Percentiles rank a stretch among this genome's conserved stretches.
Evolutionary conservation across 2,113 vertebrate species (phyloP).

Genomic region (Morone saxatilis): DNA sequence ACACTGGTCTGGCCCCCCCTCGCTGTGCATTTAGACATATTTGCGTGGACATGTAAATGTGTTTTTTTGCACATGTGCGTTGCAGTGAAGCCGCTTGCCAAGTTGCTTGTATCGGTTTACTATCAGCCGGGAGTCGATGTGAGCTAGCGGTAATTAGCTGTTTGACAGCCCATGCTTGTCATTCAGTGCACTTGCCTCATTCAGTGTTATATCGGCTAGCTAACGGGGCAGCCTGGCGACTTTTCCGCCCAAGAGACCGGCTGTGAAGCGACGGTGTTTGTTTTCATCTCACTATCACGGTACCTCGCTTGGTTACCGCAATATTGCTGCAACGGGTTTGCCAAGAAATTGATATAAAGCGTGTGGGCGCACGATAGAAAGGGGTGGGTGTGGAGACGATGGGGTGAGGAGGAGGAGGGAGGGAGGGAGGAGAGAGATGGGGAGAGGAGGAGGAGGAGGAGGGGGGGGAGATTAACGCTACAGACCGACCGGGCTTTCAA

Average conservation of each 20-base stretch:
- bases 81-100: conserved; percentile 9
- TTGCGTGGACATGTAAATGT: background rate
- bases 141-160: conserved; percentile 66
- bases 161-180: conserved; percentile 70
- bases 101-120: conserved; percentile 40
- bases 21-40: background rate
- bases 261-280: conserved; percentile 24
- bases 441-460: conserved; percentile 31
- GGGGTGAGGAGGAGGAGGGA: conserved; percentile 35
- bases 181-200: conserved; percentile 54
- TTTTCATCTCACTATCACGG: conserved; percentile 14
- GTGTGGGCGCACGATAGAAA: conserved; percentile 66
- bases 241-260: background rate
- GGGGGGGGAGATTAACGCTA: conserved; percentile 26
- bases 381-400: conserved; percentile 60
- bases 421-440: background rate
- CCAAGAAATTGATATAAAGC: conserved; percentile 62
- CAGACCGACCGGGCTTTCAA: conserved; percentile 69
- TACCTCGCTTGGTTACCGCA: conserved; percentile 57
- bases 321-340: conserved; percentile 67
- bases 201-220: conserved; percentile 7
- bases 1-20: background rate
- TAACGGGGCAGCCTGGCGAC: conserved; percentile 16
- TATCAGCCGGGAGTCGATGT: conserved; percentile 39
- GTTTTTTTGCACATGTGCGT: conserved; percentile 8